Base-by-base conservation (phyloP, 2,113 vertebrate species). In the Aegotheles bennettii region DNA sequence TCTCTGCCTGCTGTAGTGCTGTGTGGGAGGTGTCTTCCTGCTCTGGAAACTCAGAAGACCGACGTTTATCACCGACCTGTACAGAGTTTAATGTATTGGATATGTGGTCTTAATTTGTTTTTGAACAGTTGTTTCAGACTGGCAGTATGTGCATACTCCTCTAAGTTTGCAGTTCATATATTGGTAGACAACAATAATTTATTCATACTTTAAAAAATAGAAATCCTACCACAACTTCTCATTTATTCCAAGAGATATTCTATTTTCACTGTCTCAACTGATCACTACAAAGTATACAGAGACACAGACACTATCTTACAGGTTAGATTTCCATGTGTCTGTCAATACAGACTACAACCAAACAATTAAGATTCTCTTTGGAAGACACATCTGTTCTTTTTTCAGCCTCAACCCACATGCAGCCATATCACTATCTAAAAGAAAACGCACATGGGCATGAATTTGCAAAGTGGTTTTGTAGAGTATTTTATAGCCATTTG, bases 1-100 rank as follows among this genome's bases (percentile, higher is more conserved):
- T n/a, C n/a, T n/a, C n/a, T n/a, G n/a, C n/a, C n/a, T n/a, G n/a
- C n/a, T n/a, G n/a, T 15, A 33, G 75, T 36, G 29, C 23, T 28
- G 21, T 10, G 10, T 0, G 40, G 19, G 31, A 2, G 47, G n/a
- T n/a, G n/a, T n/a, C n/a, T n/a, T n/a, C 43, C 57, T 60, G 26
- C 61, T 85, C 2, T 84, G 65, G 38, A 76, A 73, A 35, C 6
- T 35, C 78, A 79, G 42, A 42, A 84, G 54, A 8, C 1, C n/a
- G n/a, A 4, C 2, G 2, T 64, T 70, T 20, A 25, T 80, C 38
- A 14, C 35, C 31, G 24, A 33, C 61, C 67, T 13, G 4, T 31
- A 36, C 45, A 28, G 11, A 61, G 13, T 40, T 82, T 79, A 51
- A 53, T 33, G 42, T 45, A 6, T n/a, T 43, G 43, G n/a, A 28